Conservation (phyloP, 2,888 invertebrate species). For the Dryomyza anilis region DNA sequence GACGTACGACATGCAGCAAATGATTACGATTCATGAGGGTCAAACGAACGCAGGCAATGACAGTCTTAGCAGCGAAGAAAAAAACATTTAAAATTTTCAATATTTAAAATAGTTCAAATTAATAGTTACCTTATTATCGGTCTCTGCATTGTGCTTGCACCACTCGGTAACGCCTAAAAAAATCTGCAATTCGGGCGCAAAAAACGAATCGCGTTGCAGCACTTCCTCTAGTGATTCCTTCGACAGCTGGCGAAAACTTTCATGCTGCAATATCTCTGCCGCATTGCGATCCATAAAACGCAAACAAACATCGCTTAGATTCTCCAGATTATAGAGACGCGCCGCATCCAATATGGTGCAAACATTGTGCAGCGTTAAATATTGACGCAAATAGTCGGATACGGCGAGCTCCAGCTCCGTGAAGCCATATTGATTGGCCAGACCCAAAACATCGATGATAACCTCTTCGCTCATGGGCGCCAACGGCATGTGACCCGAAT, state of each 20-base stretch:
- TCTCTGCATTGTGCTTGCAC: constrained; percentile 79
- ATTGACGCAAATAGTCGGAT: constrained; percentile 89
- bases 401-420: constrained; percentile 88
- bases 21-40: constrained; percentile 88
- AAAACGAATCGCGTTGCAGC: constrained; percentile 91
- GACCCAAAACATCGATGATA: constrained; percentile 75
- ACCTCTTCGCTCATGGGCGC: constrained; percentile 72
- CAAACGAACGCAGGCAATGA: constrained; percentile 74
- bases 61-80: constrained; percentile 59
- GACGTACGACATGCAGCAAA: constrained; percentile 85
- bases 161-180: constrained; percentile 88
- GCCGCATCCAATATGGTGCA: constrained; percentile 95
- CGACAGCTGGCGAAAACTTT: constrained; percentile 82
- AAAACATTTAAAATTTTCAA: neutral
- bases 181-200: constrained; percentile 93
- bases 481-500: constrained; percentile 81
- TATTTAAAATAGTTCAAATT: neutral
- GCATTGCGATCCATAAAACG: constrained; percentile 92
- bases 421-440: constrained; percentile 97
- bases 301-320: constrained; percentile 79
- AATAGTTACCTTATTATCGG: constrained; percentile 50
- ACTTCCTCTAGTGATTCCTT: constrained; percentile 80
- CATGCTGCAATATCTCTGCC: constrained; percentile 79
- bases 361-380: constrained; percentile 86
- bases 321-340: constrained; percentile 69